These are phyloP conservation scores for Tapera naevia DNA, from an alignment of 2,797 vertebrate species.

Conservation along the genomic window DNA sequence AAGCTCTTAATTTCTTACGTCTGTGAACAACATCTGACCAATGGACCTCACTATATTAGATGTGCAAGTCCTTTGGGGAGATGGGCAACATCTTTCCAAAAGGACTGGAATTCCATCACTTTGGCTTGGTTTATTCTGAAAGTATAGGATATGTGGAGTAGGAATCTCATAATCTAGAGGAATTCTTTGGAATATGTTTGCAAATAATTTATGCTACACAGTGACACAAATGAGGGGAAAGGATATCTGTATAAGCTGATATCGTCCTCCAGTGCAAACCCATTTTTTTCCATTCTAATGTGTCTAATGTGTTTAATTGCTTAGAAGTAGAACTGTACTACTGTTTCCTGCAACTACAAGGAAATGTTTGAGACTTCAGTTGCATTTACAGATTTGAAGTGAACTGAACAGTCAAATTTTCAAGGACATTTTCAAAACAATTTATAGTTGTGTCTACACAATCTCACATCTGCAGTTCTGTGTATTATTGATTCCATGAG, in stretches of 20 bases:
- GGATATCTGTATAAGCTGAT: neutral
- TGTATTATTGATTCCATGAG: neutral
- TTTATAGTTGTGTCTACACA: neutral
- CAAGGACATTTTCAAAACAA: neutral
- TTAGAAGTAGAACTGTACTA: slow-evolving; percentile 45
- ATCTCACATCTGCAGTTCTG: neutral
- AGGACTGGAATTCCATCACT: neutral
- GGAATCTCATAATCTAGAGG: neutral
- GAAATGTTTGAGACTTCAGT: slow-evolving; percentile 30
- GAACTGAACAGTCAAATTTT: neutral
- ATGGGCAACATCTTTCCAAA: neutral
- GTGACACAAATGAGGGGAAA: neutral
- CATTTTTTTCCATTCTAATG: neutral
- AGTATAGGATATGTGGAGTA: neutral
- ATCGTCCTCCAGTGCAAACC: neutral
- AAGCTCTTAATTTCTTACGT: neutral
- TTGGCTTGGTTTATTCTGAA: neutral
- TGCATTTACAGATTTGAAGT: neutral
- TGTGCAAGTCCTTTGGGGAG: neutral
- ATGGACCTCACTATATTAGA: neutral
- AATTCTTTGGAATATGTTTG: neutral
- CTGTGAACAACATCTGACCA: neutral
- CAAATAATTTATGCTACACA: neutral
- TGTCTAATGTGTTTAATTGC: neutral
- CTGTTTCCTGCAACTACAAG: slow-evolving; percentile 39